A percentile compares a stretch with the other conserved stretches of the same genome.
Conservation (phyloP, 2,888 invertebrate genomes). For the Cheilosia scutellata region DNA sequence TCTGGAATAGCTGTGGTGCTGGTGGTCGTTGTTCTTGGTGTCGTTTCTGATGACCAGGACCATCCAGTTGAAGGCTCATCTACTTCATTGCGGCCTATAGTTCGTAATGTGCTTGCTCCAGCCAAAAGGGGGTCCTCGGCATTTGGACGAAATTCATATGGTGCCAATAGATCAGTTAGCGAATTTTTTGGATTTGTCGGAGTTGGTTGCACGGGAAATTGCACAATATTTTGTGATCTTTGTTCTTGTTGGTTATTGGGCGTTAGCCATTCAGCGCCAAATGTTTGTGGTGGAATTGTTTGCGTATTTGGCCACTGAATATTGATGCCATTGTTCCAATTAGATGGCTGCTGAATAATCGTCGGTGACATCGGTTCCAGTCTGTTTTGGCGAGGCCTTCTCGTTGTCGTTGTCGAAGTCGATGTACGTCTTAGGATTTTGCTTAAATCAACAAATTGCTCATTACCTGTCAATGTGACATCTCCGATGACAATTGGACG, state of each 20-base stretch:
- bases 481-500: slow-evolving; percentile 70
- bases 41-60: slow-evolving; percentile 1
- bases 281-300: not conserved
- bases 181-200: slow-evolving; percentile 3
- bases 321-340: not conserved
- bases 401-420: slow-evolving; percentile 14
- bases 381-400: not conserved
- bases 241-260: not conserved
- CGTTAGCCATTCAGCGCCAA: slow-evolving; percentile 3
- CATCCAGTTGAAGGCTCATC: not conserved
- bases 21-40: slow-evolving; percentile 9
- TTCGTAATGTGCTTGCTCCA: slow-evolving; percentile 11
- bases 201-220: slow-evolving; percentile 1
- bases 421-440: slow-evolving; percentile 44
- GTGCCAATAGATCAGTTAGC: slow-evolving; percentile 78
- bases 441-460: slow-evolving; percentile 77
- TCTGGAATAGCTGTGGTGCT: slow-evolving; percentile 7
- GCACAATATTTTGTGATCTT: not conserved
- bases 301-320: slow-evolving; percentile 17
- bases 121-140: slow-evolving; percentile 11
- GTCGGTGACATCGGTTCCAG: not conserved
- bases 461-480: slow-evolving; percentile 50
- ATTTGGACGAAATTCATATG: slow-evolving; percentile 74
- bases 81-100: not conserved
- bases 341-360: not conserved